phyloP scores from a whole-genome alignment of 2,888 invertebrate genomes.

The Cosmopolites sordidus region DNA sequence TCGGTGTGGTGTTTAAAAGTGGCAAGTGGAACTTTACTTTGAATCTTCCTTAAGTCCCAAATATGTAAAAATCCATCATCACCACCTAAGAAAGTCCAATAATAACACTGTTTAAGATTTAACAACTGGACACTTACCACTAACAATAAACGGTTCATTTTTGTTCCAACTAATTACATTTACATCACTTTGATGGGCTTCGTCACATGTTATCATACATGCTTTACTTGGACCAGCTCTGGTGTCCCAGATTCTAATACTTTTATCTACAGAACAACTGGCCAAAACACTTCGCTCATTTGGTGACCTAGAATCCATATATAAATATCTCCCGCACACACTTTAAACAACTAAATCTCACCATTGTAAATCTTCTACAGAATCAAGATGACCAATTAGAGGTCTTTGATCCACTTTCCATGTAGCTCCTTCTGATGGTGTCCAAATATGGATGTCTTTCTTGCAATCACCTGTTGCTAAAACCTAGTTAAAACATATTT shows the following conservation, averaged over 20 bases:
- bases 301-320: conserved; percentile 58
- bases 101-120: neutral
- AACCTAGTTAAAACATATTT: conserved; percentile 52
- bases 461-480: conserved; percentile 92
- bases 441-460: conserved; percentile 92
- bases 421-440: conserved; percentile 62
- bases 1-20: conserved; percentile 93
- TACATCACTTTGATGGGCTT: conserved; percentile 87
- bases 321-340: too few relatives aligned
- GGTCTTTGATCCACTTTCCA: conserved; percentile 93
- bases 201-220: conserved; percentile 81
- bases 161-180: conserved; percentile 98
- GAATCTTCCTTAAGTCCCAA: conserved; percentile 91
- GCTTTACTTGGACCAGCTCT: conserved; percentile 81
- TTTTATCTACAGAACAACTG: conserved; percentile 84
- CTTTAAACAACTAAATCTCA: too few relatives aligned
- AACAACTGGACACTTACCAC: conserved; percentile 53
- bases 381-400: conserved; percentile 79
- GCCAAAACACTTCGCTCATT: conserved; percentile 86
- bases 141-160: conserved; percentile 84
- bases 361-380: conserved; percentile 99
- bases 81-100: conserved; percentile 60
- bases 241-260: conserved; percentile 94
- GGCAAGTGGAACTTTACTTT: conserved; percentile 75
- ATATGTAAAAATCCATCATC: conserved; percentile 93